A percentile compares a stretch with the other conserved stretches of the same genome.
phyloP scores from a whole-genome alignment of 2,113 vertebrate genomes.

The Cheirogaleus medius region DNA sequence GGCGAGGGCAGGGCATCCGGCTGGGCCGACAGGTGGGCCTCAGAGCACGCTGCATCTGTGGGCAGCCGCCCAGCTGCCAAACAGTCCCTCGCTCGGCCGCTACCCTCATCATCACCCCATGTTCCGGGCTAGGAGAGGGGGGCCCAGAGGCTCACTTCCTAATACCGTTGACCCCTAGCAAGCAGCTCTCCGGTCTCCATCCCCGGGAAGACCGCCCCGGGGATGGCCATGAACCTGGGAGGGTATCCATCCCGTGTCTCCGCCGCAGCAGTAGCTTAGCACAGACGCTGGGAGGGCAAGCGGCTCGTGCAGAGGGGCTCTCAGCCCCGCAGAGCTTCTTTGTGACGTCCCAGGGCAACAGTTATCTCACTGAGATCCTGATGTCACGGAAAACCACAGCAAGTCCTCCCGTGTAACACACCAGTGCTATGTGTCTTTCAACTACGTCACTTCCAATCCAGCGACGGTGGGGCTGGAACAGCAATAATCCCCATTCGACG shows the following conservation, averaged over 20 bases:
- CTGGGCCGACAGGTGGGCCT: not conserved
- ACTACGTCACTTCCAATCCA: not conserved
- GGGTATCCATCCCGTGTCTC: no score
- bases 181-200: fast-evolving
- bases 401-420: fast-evolving
- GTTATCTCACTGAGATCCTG: not conserved
- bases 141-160: not conserved
- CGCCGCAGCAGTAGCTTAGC: no score
- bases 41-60: fast-evolving
- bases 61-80: not conserved
- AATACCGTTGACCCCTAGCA: fast-evolving
- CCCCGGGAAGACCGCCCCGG: no score
- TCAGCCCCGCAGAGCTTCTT: not conserved
- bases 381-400: fast-evolving
- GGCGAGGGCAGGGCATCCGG: not conserved
- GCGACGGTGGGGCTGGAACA: fast-evolving
- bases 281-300: not conserved
- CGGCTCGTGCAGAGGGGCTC: fast-evolving
- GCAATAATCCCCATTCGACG: not conserved
- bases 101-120: fast-evolving
- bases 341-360: fast-evolving
- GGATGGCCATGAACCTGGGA: fast-evolving
- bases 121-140: not conserved
- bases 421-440: not conserved
- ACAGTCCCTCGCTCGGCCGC: no score